These are phyloP conservation scores for Amblyjoppa fuscipennis DNA, from an alignment of 2,888 invertebrate species.

Conservation along the genomic window DNA sequence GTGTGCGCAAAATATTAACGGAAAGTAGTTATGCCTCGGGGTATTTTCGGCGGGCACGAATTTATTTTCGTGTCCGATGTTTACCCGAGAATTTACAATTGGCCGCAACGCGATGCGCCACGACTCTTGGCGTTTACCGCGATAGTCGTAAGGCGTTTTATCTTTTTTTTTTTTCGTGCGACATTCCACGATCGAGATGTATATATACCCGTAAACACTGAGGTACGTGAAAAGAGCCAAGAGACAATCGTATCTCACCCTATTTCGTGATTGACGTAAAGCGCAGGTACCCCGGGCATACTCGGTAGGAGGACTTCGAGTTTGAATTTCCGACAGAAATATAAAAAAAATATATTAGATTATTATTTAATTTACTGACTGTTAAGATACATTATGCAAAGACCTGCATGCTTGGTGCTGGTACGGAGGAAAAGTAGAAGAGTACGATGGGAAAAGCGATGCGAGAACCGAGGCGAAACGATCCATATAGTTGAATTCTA, in stretches of 20 bases:
- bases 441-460: constrained; percentile 57
- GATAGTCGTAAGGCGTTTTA: neutral
- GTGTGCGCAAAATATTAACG: constrained; percentile 64
- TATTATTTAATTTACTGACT: constrained; percentile 33
- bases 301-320: neutral
- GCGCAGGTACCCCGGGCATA: neutral
- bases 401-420: constrained; percentile 7
- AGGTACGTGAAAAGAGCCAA: neutral
- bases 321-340: neutral
- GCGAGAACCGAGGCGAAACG: constrained; percentile 66
- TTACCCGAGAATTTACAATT: constrained; percentile 71
- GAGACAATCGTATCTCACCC: neutral
- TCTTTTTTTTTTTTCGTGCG: neutral
- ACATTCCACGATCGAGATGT: constrained; percentile 10
- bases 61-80: constrained; percentile 76
- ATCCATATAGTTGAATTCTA: constrained; percentile 83
- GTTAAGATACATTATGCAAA: constrained; percentile 63
- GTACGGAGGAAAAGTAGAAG: constrained; percentile 34
- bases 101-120: constrained; percentile 42
- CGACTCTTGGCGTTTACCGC: constrained; percentile 6
- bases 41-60: constrained; percentile 76
- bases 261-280: neutral
- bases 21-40: constrained; percentile 75
- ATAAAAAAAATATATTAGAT: neutral
- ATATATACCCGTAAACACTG: neutral